Evolutionary conservation across 2,113 vertebrate species (phyloP).

Genomic region (Sterrhoptilus dennistouni): DNA sequence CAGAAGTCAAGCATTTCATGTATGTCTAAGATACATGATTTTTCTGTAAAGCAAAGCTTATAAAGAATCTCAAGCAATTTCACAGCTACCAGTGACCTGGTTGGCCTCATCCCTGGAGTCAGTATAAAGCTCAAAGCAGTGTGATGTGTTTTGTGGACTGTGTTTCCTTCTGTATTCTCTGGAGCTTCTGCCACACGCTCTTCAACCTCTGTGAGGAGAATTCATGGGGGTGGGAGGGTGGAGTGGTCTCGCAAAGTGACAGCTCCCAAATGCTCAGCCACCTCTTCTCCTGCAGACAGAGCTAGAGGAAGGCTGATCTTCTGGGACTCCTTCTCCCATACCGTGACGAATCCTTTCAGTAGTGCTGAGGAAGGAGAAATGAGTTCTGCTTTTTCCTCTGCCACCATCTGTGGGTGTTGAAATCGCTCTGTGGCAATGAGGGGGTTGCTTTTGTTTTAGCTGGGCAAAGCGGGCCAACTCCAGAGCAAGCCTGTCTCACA

Average conservation of each 20-base stretch:
- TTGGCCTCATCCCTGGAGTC: background rate
- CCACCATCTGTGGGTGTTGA: background rate
- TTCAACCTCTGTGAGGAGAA: constrained; percentile 8
- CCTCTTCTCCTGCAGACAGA: background rate
- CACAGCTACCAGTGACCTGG: background rate
- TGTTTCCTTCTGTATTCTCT: background rate
- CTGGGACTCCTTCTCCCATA: background rate
- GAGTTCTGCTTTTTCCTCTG: background rate
- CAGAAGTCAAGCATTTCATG: background rate
- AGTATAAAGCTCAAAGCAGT: background rate
- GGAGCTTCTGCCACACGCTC: background rate
- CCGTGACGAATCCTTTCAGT: background rate
- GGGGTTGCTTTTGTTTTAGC: constrained; percentile 25
- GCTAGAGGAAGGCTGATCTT: background rate
- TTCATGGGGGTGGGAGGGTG: background rate
- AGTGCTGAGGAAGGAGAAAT: constrained; percentile 10
- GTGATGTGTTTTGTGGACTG: background rate
- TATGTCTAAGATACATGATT: background rate
- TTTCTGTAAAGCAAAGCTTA: background rate
- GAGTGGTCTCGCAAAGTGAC: background rate
- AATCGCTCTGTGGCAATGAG: background rate
- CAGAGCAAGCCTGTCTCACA: background rate
- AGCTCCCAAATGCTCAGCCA: constrained; percentile 13
- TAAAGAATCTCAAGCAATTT: background rate
- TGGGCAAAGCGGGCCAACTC: background rate